Base-by-base conservation (phyloP, 1,140 invertebrate genomes). In the Drosophila ironensis region DNA sequence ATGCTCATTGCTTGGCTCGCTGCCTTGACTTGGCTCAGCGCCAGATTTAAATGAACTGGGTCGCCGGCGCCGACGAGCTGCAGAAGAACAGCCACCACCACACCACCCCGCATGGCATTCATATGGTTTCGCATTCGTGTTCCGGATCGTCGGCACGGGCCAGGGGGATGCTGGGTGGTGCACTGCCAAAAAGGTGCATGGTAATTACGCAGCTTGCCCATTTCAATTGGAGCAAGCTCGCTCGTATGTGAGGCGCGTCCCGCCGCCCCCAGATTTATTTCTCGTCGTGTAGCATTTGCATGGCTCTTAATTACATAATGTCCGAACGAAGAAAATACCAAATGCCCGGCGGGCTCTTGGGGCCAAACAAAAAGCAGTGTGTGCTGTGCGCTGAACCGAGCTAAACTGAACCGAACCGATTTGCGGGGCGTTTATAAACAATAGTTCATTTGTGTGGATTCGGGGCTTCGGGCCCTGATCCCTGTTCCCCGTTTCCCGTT, bases 11-110 rank as follows among this genome's bases (percentile, higher is more conserved):
- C 69, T 50, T 56, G 59, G 40, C 54, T 61, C 54, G 56, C 40
- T 46, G 56, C 40, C 40, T 61, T 63, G 59, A 12, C 57, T 38
- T 82, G 77, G 77, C 78, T 63, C 54, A 63, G 53, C 46, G 78
- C 80, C 80, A 86, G 78, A 84, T 84, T 82, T 82, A 73, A 82
- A 82, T 82, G 78, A 82, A 84, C 74, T 80, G 69, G 70, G 70
- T 72, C 70, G 70, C 52, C 50, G 57, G 6, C 59, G n/a, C 42
- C 41, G 59, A 61, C 17, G 57, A 61, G 22, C 53, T 60, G 59
- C 59, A 47, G 40, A 47, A 38, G 59, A 63, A 17, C 60, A 24
- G 41, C 42, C n/a, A n/a, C n/a, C n/a, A n/a, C n/a, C n/a, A n/a
- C n/a, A n/a, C n/a, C n/a, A n/a, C n/a, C n/a, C n/a, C n/a, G n/a